These are phyloP conservation scores for Cotesia vestalis DNA, from an alignment of 1,140 invertebrate species.

Conservation along the genomic window DNA sequence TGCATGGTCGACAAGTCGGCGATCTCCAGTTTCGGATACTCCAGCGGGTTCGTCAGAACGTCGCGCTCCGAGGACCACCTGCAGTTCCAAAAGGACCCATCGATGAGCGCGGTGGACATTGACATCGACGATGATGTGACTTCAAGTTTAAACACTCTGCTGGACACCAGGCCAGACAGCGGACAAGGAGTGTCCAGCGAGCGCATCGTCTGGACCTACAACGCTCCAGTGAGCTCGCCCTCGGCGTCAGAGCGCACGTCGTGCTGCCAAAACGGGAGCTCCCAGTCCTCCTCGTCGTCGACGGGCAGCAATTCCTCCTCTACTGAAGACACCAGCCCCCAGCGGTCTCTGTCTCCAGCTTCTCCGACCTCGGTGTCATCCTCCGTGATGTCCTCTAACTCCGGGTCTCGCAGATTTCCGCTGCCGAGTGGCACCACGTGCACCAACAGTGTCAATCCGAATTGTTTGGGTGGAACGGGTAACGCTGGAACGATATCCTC, in stretches of 20 bases:
- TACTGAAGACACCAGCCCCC: conserved; percentile 73
- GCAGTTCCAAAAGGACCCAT: conserved; percentile 79
- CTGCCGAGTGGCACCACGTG: conserved; percentile 50
- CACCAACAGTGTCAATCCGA: conserved; percentile 35
- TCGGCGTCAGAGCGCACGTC: conserved; percentile 61
- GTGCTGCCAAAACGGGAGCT: conserved; percentile 64
- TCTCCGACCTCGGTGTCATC: conserved; percentile 87
- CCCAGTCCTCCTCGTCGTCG: conserved; percentile 59
- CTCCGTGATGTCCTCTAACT: conserved; percentile 82
- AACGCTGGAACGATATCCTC: too few relatives aligned
- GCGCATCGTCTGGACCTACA: conserved; percentile 91
- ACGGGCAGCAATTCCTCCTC: conserved; percentile 69
- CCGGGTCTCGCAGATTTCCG: conserved; percentile 65
- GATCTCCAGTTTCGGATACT: conserved; percentile 54
- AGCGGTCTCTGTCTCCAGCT: conserved; percentile 76
- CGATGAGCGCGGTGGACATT: conserved; percentile 83
- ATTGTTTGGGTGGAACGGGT: too few relatives aligned
- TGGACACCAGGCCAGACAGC: conserved; percentile 82
- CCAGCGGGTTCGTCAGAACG: conserved; percentile 73
- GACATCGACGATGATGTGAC: conserved; percentile 93
- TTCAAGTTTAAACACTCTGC: conserved; percentile 87
- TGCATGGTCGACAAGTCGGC: conserved; percentile 40
- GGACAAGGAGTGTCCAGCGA: conserved; percentile 67
- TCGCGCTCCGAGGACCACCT: conserved; percentile 88
- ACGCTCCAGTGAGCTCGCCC: conserved; percentile 74